Base-by-base conservation (phyloP, 1,140 invertebrate genomes). In the Drosophila ohnishii region DNA sequence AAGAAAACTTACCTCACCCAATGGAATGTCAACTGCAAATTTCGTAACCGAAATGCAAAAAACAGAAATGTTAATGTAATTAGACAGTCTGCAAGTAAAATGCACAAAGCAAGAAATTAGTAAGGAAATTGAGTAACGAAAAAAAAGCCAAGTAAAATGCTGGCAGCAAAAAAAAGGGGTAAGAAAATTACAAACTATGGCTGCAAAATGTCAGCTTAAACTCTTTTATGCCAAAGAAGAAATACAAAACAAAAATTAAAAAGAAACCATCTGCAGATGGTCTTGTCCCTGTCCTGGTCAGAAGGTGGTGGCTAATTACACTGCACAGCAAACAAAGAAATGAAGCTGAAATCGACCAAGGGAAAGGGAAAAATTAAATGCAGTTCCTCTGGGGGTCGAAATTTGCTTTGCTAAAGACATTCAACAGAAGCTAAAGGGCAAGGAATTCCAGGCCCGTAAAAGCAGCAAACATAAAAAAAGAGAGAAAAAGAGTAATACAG, bases 141-240 rank as follows among this genome's bases (percentile, higher is more conserved):
- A 57, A 61, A 61, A 71, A 64, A 28, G 25, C 55, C 32, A 16
- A 30, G 70, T 75, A 73, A 71, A 25, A 51, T 40, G 37, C 55
- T 44, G 42, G 16, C 39, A n/a, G 10, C 22, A 53, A 28, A 40
- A 28, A 28, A 76, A 78, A 77, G 65, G 58, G 63, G 70, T 72
- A 69, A 65, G 73, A 66, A 89, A 89, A 89, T 90, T 90, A 90
- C 87, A 90, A 90, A 88, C 80, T 89, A 78, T 80, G 78, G 80
- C 63, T 69, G 55, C 47, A 71, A 82, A 85, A 90, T 90, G 73
- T 90, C 82, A 90, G 81, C 66, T 59, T 78, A 76, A 90, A 90
- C 87, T 80, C 75, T 89, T 90, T 90, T 90, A 90, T 90, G 74
- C 69, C 7, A 22, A 53, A 69, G 51, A 69, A 80, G 74, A 56